A percentile compares a stretch with the other conserved stretches of the same genome.
These are phyloP conservation scores for Sebastes diaconus DNA, from an alignment of 2,797 vertebrate genomes.

Conservation along the genomic window DNA sequence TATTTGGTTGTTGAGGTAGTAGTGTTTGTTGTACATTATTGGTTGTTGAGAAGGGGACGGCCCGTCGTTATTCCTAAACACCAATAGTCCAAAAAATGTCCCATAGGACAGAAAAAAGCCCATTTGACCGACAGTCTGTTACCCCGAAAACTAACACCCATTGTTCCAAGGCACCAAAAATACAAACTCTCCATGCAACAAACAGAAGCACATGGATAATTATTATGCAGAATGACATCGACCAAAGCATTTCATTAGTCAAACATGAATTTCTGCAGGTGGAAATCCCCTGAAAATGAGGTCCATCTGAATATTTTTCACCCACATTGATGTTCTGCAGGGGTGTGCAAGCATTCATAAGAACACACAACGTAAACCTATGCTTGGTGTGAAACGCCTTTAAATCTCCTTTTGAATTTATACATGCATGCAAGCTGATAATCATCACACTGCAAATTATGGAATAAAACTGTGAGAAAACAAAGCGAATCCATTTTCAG, in stretches of 20 bases:
- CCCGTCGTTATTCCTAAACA: too few species aligned
- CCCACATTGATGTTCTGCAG: background rate
- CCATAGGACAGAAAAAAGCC: too few species aligned
- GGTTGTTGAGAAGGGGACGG: too few species aligned
- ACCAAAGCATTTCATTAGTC: background rate
- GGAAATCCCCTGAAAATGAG: background rate
- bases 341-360: background rate
- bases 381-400: background rate
- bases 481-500: slow-evolving; percentile 45
- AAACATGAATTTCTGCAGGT: background rate
- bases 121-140: too few species aligned
- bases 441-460: background rate
- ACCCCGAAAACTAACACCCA: too few species aligned
- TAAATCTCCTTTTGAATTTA: background rate
- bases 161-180: too few species aligned
- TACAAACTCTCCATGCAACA: too few species aligned
- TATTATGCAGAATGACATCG: background rate
- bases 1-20: too few species aligned
- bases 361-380: background rate
- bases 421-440: background rate
- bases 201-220: background rate
- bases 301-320: background rate
- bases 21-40: too few species aligned
- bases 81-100: too few species aligned
- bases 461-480: slow-evolving; percentile 8